A percentile compares a stretch with the other conserved stretches of the same genome.
Evolutionary conservation across 2,113 vertebrate genomes (phyloP).

Genomic region (Labeo catla): DNA sequence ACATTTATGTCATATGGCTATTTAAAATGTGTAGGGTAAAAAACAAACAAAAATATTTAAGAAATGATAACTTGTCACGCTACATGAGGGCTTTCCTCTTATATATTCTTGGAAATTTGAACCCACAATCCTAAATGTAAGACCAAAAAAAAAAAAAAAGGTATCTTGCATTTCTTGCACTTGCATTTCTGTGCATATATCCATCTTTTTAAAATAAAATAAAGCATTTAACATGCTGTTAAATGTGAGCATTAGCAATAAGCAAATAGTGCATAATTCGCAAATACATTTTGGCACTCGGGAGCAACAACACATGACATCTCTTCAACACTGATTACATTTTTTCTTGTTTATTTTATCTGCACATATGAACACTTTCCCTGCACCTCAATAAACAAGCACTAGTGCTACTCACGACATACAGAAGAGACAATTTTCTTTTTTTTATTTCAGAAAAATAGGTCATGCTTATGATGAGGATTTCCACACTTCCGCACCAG

Average conservation of each 20-base stretch:
- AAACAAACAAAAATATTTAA: not conserved
- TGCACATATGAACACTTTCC: conserved; percentile 60
- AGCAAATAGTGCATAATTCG: not conserved
- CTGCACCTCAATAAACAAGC: conserved; percentile 63
- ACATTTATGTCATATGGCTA: not conserved
- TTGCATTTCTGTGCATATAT: no score
- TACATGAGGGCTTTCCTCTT: not conserved
- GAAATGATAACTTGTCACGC: no score
- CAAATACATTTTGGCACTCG: conserved; percentile 61
- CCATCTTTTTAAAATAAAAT: no score
- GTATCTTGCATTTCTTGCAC: no score
- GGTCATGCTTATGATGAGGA: conserved; percentile 19
- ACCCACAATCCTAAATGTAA: not conserved
- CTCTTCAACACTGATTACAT: not conserved
- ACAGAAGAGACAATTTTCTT: conserved; percentile 61
- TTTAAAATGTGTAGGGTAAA: not conserved
- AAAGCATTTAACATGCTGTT: not conserved
- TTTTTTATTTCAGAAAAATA: not conserved
- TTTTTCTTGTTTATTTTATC: conserved; percentile 67
- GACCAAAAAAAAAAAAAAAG: no score
- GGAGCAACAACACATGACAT: conserved; percentile 6
- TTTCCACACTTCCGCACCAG: not conserved
- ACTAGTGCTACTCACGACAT: conserved; percentile 69
- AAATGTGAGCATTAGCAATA: not conserved
- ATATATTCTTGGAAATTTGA: not conserved